phyloP scores from a whole-genome alignment of 2,888 invertebrate genomes.

The Scaptomyza caliginosa region DNA sequence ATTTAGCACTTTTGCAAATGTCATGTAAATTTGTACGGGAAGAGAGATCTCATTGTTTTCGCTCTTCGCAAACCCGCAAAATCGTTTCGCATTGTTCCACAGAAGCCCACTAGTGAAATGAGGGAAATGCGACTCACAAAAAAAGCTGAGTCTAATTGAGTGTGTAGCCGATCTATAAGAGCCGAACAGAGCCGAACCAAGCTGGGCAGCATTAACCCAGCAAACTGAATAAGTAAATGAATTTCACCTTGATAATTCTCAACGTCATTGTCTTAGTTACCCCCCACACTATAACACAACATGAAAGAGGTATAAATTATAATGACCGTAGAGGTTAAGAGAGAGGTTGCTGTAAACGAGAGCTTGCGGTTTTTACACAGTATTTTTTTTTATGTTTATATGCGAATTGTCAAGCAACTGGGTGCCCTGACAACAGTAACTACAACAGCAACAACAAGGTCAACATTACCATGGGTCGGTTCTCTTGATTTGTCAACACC shows the following conservation, averaged over 20 bases:
- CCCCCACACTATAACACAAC: slow-evolving; percentile 28
- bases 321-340: neutral
- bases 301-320: slow-evolving; percentile 11
- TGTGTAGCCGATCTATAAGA: slow-evolving; percentile 20
- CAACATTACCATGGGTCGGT: slow-evolving; percentile 34
- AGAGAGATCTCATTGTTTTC: slow-evolving; percentile 41
- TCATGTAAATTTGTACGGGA: slow-evolving; percentile 62
- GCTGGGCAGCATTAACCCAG: slow-evolving; percentile 67
- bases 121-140: slow-evolving; percentile 2
- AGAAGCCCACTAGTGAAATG: neutral
- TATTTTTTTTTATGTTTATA: slow-evolving; percentile 22
- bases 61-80: slow-evolving; percentile 20
- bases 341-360: slow-evolving; percentile 40
- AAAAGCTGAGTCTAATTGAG: slow-evolving; percentile 23
- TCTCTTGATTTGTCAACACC: slow-evolving; percentile 44
- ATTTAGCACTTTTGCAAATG: slow-evolving; percentile 72
- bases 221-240: slow-evolving; percentile 73
- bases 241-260: slow-evolving; percentile 74
- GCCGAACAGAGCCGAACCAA: slow-evolving; percentile 24
- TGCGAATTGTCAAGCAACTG: slow-evolving; percentile 17
- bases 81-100: slow-evolving; percentile 33
- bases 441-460: slow-evolving; percentile 50
- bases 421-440: slow-evolving; percentile 1
- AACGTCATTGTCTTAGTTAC: slow-evolving; percentile 68
- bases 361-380: slow-evolving; percentile 53